Evolutionary conservation across 2,888 invertebrate species (phyloP).

Genomic region (Agapostemon virescens): DNA sequence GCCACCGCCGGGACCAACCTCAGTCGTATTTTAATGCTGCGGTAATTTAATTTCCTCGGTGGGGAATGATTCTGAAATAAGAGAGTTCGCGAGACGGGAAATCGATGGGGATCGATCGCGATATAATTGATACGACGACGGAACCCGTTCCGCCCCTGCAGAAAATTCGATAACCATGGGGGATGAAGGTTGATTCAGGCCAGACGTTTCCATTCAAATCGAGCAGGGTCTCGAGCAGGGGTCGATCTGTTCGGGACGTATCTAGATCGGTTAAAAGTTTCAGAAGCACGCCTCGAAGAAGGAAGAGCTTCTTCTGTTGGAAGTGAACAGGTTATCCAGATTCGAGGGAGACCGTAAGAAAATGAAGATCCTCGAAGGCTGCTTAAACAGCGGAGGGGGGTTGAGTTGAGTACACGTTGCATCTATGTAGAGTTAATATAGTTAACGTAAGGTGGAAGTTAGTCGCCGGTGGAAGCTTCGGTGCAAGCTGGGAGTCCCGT

Average conservation of each 20-base stretch:
- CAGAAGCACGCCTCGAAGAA: neutral
- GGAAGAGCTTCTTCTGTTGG: neutral
- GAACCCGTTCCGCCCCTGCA: neutral
- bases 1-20: neutral
- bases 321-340: neutral
- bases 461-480: neutral
- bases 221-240: neutral
- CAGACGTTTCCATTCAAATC: slow-evolving; percentile 19
- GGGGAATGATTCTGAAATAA: slow-evolving; percentile 5
- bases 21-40: slow-evolving; percentile 21
- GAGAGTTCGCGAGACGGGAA: neutral
- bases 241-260: slow-evolving; percentile 17
- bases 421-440: slow-evolving; percentile 9
- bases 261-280: slow-evolving; percentile 44
- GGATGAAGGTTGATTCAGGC: neutral
- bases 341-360: neutral
- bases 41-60: slow-evolving; percentile 32
- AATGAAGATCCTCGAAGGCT: slow-evolving; percentile 28
- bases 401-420: neutral
- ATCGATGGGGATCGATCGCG: slow-evolving; percentile 23
- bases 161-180: neutral
- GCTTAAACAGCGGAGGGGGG: slow-evolving; percentile 2
- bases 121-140: slow-evolving; percentile 30
- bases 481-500: neutral
- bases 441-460: neutral